Evolutionary conservation across 2,888 invertebrate species (phyloP).

Genomic region (Glyphotaelius pellucidus): DNA sequence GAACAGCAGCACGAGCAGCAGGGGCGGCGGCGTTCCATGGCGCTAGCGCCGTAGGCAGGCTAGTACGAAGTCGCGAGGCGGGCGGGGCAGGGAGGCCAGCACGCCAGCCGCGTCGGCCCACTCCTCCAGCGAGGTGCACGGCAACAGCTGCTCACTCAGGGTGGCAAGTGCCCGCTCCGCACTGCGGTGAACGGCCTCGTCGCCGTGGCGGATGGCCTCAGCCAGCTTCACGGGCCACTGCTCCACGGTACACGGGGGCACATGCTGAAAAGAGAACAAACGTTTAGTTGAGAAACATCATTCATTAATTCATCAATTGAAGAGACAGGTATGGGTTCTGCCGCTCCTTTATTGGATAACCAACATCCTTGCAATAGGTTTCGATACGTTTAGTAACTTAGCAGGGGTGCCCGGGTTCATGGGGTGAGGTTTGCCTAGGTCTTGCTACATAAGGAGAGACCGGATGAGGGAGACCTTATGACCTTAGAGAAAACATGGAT

Average conservation of each 20-base stretch:
- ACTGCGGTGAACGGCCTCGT: constrained; percentile 92
- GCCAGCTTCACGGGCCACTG: constrained; percentile 94
- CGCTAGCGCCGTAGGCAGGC: constrained; percentile 31
- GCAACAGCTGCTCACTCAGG: constrained; percentile 92
- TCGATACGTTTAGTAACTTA: no score
- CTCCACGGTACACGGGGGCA: constrained; percentile 83
- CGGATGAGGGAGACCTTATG: no score
- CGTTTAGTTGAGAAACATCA: constrained; percentile 19
- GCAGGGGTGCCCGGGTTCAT: no score
- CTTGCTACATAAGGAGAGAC: no score
- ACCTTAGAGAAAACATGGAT: no score
- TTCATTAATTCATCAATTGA: no score
- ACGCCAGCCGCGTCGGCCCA: constrained; percentile 95
- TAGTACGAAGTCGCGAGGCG: constrained; percentile 15
- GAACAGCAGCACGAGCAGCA: not conserved
- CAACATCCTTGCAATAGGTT: no score
- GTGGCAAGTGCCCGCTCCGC: constrained; percentile 89
- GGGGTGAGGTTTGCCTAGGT: no score
- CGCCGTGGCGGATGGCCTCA: constrained; percentile 95
- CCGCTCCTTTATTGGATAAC: not conserved
- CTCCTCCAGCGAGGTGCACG: constrained; percentile 93
- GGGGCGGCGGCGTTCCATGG: constrained; percentile 4
- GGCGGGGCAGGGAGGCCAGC: constrained; percentile 69
- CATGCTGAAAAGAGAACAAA: constrained; percentile 76
- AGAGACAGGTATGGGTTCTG: no score